Base-by-base conservation (phyloP, 2,113 vertebrate species). In the Prolemur simus region DNA sequence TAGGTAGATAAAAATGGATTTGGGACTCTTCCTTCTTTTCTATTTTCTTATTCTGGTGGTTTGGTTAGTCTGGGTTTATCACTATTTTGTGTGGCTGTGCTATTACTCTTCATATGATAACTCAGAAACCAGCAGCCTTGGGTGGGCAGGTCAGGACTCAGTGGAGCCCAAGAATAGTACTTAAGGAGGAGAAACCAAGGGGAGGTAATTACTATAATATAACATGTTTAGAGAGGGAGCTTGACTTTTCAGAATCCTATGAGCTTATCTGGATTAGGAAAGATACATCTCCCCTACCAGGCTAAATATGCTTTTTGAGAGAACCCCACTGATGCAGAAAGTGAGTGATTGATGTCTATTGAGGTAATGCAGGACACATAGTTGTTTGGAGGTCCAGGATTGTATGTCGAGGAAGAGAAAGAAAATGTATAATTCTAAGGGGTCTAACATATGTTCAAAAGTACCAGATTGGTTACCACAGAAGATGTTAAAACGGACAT, bases 191-290 rank as follows among this genome's bases (percentile, higher is more conserved):
- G 27, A 87, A 71, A 49, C 3, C 10, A 54, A 84, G n/a, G 60
- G 39, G 84, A 90, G 93, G 56, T 85, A 91, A 95, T 96, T n/a
- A 82, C 84, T 95, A 2, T 85, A 64, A 97, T 95, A 89, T 32
- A 91, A 89, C 10, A 49, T 39, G 69, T 89, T 49, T 68, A 93
- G 66, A 58, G 71, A 94, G 58, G 45, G 29, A 94, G 54, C 52
- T 85, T 90, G 89, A 93, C 91, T 89, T 95, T 95, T 94, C 8
- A 32, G n/a, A 87, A 93, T 66, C 71, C 69, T 49, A 3, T 15
- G 64, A 87, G 80, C 45, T 66, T 94, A 18, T 69, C 47, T 82
- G 20, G 15, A 73, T 37, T n/a, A 80, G 89, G 39, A 93, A 66
- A 94, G 73, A 39, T 29, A 39, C 34, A 49, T 94, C 58, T 91